Conservation (phyloP, 2,888 invertebrate species). For the Polymixis flavicincta region DNA sequence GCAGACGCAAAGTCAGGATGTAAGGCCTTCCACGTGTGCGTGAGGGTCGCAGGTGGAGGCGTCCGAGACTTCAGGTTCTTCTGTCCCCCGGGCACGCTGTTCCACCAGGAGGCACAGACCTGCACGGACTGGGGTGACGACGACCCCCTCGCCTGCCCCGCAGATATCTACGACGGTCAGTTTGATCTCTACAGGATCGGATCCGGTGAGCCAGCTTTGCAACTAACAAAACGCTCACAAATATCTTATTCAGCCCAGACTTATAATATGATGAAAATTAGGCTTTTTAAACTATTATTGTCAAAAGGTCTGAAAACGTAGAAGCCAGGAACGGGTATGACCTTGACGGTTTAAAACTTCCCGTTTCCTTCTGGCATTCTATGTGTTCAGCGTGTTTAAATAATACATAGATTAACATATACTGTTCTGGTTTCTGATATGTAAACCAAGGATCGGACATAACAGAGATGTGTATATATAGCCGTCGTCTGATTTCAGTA, state of each 20-base stretch:
- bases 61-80: constrained; percentile 96
- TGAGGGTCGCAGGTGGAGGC: constrained; percentile 95
- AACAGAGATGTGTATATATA: neutral
- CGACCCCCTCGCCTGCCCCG: constrained; percentile 94
- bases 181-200: constrained; percentile 96
- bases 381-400: neutral
- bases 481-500: neutral
- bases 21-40: constrained; percentile 97
- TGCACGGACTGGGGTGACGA: constrained; percentile 97
- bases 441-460: neutral
- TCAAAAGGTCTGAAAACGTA: neutral
- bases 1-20: constrained; percentile 96
- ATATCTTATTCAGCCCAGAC: constrained; percentile 32
- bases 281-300: neutral
- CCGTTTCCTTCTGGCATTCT: neutral
- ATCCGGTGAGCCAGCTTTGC: constrained; percentile 92
- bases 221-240: constrained; percentile 82
- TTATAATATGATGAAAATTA: neutral
- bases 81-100: constrained; percentile 97
- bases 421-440: neutral
- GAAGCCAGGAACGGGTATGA: neutral
- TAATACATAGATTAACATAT: neutral
- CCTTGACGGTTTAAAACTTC: neutral
- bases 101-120: constrained; percentile 97
- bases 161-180: constrained; percentile 95